These are phyloP conservation scores for Samia ricini DNA, from an alignment of 1,140 invertebrate genomes.

Conservation along the genomic window DNA sequence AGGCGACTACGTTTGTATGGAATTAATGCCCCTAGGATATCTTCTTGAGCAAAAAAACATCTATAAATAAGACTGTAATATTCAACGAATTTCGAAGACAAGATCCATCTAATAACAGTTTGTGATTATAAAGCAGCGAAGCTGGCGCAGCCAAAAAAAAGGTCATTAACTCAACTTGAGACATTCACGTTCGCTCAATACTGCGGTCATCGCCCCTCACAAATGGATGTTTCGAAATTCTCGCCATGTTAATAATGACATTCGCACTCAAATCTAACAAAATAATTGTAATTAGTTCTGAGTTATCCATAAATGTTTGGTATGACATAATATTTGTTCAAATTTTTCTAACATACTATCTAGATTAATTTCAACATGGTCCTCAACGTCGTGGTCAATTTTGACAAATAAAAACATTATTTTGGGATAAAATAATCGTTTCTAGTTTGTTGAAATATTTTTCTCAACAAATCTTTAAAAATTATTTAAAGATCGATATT, in stretches of 20 bases:
- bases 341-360: not conserved
- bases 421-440: too few species aligned
- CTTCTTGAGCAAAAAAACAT: too few species aligned
- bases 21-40: too few species aligned
- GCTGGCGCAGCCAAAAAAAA: slow-evolving; percentile 71
- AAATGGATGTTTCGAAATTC: slow-evolving; percentile 48
- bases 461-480: too few species aligned
- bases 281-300: not conserved
- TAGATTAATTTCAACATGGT: not conserved
- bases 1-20: too few species aligned
- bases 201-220: slow-evolving; percentile 68
- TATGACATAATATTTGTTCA: not conserved
- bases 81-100: not conserved
- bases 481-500: too few species aligned
- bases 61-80: too few species aligned
- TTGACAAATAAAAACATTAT: too few species aligned
- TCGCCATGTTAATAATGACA: slow-evolving; percentile 35
- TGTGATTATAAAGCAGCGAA: slow-evolving; percentile 15
- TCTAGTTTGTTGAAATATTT: too few species aligned
- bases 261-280: slow-evolving; percentile 23
- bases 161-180: slow-evolving; percentile 74
- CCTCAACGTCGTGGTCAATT: too few species aligned
- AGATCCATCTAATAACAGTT: not conserved
- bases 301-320: not conserved
- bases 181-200: slow-evolving; percentile 74